Base-by-base conservation (phyloP, 2,797 vertebrate species). In the Bucorvus abyssinicus region DNA sequence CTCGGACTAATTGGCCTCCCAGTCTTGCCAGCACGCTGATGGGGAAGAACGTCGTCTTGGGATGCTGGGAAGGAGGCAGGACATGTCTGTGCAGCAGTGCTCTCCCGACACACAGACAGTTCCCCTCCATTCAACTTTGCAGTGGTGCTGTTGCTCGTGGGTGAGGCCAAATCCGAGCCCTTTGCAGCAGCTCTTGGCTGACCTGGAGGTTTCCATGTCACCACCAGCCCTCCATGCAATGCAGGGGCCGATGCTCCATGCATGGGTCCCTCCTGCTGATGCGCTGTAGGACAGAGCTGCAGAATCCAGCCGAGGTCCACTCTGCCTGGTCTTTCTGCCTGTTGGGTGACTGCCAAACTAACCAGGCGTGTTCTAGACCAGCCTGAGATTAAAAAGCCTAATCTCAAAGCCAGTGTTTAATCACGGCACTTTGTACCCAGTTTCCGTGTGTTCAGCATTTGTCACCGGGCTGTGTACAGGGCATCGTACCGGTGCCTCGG, bases 41-140 rank as follows among this genome's bases (percentile, higher is more conserved):
- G 1, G 23, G 38, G 5, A 83, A 30, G 50, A 55, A 13, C 20
- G 50, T 55, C 10, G 11, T 27, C n/a, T 40, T 4, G 9, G 64
- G 71, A 19, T 59, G 26, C 23, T 64, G 57, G 44, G 22, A 49
- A 81, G 34, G 22, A 24, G 32, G 56, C 38, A 75, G 68, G 68
- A 42, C 0, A 2, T 4, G 1, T 44, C 36, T 1, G 0, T 50
- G n/a, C 32, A 23, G 63, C 0, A 0, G 7, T 14, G 30, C 18
- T 49, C 23, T 61, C 68, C 52, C 3, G 2, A 6, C 47, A 44
- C 7, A 4, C 0, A 9, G 36, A 60, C 11, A 19, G 17, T 18
- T 32, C 60, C 56, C 15, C 38, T 61, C 45, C 1, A 0, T 56
- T 4, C 1, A 18, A 23, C 29, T 53, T 23, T 64, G 44, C 12